Conservation (phyloP, 1,140 invertebrate species). For the Lepidostoma basale region DNA sequence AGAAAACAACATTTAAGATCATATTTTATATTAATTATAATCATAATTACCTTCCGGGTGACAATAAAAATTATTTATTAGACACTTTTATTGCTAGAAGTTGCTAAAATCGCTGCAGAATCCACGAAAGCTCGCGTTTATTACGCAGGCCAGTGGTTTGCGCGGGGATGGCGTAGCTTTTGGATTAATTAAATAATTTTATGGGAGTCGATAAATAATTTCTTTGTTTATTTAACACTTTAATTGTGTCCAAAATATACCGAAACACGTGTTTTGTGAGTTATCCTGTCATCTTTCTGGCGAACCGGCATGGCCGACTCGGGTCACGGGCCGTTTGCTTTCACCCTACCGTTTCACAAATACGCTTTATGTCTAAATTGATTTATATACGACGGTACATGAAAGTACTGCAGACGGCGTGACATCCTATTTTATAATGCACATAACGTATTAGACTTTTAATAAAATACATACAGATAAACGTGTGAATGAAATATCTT, state of each 20-base stretch:
- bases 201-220: slow-evolving; percentile 3
- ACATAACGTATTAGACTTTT: slow-evolving; percentile 32
- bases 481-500: background rate
- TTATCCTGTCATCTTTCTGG: background rate
- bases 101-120: no score
- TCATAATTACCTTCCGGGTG: no score
- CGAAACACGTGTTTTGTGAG: slow-evolving; percentile 16
- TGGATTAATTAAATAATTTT: slow-evolving; percentile 1
- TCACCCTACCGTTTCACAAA: slow-evolving; percentile 41
- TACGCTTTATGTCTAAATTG: slow-evolving; percentile 38
- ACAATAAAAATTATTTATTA: no score
- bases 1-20: no score
- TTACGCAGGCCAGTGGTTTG: no score
- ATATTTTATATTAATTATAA: no score
- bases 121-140: no score
- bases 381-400: slow-evolving; percentile 39
- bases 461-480: slow-evolving; percentile 15
- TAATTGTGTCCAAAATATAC: slow-evolving; percentile 4
- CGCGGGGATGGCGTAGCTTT: no score
- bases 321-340: slow-evolving; percentile 40
- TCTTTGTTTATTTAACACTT: slow-evolving; percentile 14
- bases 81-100: no score
- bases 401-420: slow-evolving; percentile 28
- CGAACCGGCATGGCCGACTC: background rate
- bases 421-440: slow-evolving; percentile 25